Base-by-base conservation (phyloP, 1,140 invertebrate genomes). In the Linepithema humile region DNA sequence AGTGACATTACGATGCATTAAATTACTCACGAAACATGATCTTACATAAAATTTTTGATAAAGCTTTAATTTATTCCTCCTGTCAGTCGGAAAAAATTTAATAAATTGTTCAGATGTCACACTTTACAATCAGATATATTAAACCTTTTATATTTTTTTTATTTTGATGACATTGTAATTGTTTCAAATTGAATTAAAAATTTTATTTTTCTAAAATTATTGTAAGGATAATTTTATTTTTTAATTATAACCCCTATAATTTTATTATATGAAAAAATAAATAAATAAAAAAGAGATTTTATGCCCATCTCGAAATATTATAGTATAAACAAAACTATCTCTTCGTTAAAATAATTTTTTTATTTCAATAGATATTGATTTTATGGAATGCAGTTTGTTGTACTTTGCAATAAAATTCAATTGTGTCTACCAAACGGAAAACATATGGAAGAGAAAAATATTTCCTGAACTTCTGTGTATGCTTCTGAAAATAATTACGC, bases 341-440 rank as follows among this genome's bases (percentile, higher is more conserved):
- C 2, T 43, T 45, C n/a, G 6, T 62, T 20, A 35, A 74, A 75
- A 35, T 2, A 4, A 35, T 48, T 32, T 20, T 43, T 32, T 38
- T 3, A 38, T 73, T n/a, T 2, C 7, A n/a, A 48, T 17, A 29
- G 12, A 29, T 60, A 35, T 48, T 59, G 10, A 43, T 60, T 60
- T 75, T 60, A 29, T 32, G 17, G 6, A 23, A 48, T 45, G 48
- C 4, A 35, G 40, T 32, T 4, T 6, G 32, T 53, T 3, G 9
- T 67, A 50, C 12, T 60, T 60, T 7, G 2, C 12, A n/a, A 45
- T 45, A 75, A 75, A 75, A 64, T 64, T 62, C 0, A 60, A 10
- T 73, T 20, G 32, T 20, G n/a, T 40, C 20, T 20, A 59, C 29
- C 10, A 26, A 60, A 29, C 29, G 20, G n/a, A n/a, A 0, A 29